These are phyloP conservation scores for Eupithecia vulgata DNA, from an alignment of 2,888 invertebrate species.

Conservation along the genomic window DNA sequence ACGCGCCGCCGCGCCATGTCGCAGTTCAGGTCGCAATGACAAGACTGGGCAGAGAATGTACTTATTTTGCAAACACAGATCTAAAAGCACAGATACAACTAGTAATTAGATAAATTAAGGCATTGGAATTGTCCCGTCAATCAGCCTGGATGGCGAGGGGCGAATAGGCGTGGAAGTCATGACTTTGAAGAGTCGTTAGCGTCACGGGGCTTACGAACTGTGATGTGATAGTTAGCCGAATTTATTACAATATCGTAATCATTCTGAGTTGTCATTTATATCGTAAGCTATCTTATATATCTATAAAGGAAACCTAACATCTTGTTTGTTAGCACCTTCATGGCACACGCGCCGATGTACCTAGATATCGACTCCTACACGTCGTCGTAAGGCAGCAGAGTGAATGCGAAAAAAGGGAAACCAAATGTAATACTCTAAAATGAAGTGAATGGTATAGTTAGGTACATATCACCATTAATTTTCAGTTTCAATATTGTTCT, in stretches of 20 bases:
- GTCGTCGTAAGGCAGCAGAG: too few relatives aligned
- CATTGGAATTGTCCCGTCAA: slow-evolving; percentile 51
- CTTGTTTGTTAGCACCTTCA: not conserved
- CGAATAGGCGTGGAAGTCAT: slow-evolving; percentile 52
- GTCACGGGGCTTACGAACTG: slow-evolving; percentile 39
- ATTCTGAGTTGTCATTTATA: not conserved
- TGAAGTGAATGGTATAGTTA: too few relatives aligned
- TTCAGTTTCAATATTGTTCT: not conserved
- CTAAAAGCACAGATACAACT: not conserved
- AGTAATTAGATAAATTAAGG: slow-evolving; percentile 53
- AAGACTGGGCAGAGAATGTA: not conserved
- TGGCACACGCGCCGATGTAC: too few relatives aligned
- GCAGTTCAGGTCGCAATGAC: not conserved
- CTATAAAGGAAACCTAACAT: not conserved
- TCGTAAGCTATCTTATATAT: not conserved
- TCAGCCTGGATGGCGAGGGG: slow-evolving; percentile 45
- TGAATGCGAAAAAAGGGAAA: not conserved
- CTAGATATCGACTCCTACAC: too few relatives aligned
- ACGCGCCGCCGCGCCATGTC: too few relatives aligned
- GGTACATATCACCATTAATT: too few relatives aligned
- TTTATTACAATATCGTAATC: slow-evolving; percentile 1
- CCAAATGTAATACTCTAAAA: too few relatives aligned
- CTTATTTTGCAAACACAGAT: not conserved
- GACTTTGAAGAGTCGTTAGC: slow-evolving; percentile 76
- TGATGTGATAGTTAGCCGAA: slow-evolving; percentile 6